These are phyloP conservation scores for Silurus lanzhouensis DNA, from an alignment of 2,797 vertebrate genomes.

Conservation along the genomic window DNA sequence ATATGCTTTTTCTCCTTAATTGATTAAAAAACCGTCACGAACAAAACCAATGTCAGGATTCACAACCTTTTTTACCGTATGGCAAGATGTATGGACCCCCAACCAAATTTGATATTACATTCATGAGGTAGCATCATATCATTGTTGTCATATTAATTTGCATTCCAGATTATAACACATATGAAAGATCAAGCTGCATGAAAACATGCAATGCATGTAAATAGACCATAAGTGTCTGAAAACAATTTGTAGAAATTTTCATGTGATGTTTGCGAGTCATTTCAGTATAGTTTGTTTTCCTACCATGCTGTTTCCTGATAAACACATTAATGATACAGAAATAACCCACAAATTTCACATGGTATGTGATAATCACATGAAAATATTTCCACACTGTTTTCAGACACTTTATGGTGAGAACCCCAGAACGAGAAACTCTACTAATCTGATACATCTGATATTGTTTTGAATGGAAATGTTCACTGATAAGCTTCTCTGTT, in stretches of 20 bases:
- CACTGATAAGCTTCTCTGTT: conserved; percentile 6
- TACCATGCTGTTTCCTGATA: too few species aligned
- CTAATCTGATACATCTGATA: not conserved
- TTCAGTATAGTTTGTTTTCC: too few species aligned
- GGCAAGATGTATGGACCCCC: not conserved
- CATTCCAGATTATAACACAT: not conserved
- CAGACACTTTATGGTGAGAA: not conserved
- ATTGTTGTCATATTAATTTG: not conserved
- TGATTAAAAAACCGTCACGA: too few species aligned
- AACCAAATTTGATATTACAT: not conserved
- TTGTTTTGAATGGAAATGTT: not conserved
- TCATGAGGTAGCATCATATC: not conserved
- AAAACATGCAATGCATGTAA: not conserved
- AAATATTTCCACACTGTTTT: too few species aligned
- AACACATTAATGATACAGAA: too few species aligned
- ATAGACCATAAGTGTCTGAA: not conserved
- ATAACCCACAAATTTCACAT: too few species aligned
- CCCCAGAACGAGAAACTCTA: not conserved
- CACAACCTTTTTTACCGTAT: not conserved
- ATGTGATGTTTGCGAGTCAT: not conserved
- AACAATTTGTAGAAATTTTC: not conserved
- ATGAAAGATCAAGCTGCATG: not conserved
- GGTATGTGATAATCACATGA: too few species aligned
- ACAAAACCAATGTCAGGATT: not conserved
- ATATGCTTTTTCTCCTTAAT: too few species aligned